Base-by-base conservation (phyloP, 1,140 invertebrate genomes). In the Aphelenchoides besseyi region DNA sequence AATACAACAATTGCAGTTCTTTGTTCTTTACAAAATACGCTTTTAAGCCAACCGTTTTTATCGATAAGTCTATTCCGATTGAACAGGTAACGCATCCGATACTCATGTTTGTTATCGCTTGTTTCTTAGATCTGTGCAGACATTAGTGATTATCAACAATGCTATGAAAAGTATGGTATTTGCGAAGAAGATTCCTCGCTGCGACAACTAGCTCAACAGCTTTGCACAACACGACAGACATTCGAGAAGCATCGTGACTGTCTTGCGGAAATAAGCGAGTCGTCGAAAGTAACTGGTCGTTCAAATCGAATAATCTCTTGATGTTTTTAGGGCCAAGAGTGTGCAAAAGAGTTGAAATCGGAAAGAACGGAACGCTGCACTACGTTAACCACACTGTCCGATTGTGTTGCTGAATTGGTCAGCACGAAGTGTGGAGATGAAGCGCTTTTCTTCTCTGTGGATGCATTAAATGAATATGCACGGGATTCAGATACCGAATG, bases 401-500 rank as follows among this genome's bases (percentile, higher is more conserved):
- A 81, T 18, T 79, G 78, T 62, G 62, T 77, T 36, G 74, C 78
- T 18, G 28, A 29, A 8, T 52, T 52, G 33, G 53, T 80, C 23
- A 36, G 68, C 29, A 9, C 36, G 8, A 48, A 73, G 2, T 81
- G 80, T 55, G 79, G 79, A 59, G 30, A 68, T 23, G 74, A 76
- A 18, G 69, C 76, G 18, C 55, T 81, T n/a, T 30, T 55, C 9
- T 83, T 80, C 63, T 37, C 77, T 30, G 83, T 66, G 74, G 52
- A 70, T 16, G 73, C 71, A 0, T 83, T 69, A 66, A 82, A 77
- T 57, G 70, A 79, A 35, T 82, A 78, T 48, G 18, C 57, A 12
- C 41, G 36, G 3, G 18, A 5, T 33, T 26, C 41, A 9, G 16
- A 55, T 55, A 77, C 30, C 26, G 35, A 32, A 12, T 75, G 75